Evolutionary conservation across 2,797 vertebrate genomes (phyloP).

Genomic region (Halcyon smyrnensis): DNA sequence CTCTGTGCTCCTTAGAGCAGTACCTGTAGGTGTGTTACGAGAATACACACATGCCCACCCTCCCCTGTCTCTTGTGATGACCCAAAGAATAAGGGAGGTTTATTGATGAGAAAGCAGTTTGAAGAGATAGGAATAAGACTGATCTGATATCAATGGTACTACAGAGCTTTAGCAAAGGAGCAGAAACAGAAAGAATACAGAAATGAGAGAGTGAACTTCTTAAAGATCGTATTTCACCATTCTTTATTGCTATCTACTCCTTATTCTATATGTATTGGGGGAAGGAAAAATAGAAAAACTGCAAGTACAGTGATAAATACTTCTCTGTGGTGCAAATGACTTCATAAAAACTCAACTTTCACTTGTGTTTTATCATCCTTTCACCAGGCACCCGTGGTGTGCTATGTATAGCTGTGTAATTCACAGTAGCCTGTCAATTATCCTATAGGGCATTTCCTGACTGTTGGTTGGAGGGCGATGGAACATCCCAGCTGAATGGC

Average conservation of each 20-base stretch:
- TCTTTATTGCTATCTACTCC: constrained; percentile 39
- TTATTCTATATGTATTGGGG: constrained; percentile 1
- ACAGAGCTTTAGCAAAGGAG: neutral
- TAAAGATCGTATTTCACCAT: constrained; percentile 46
- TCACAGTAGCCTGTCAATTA: constrained; percentile 45
- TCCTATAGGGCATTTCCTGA: constrained; percentile 9
- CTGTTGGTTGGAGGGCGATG: constrained; percentile 38
- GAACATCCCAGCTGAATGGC: constrained; percentile 25
- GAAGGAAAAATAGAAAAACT: constrained; percentile 40
- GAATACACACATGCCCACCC: fast-evolving
- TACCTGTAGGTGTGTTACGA: fast-evolving
- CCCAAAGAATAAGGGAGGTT: neutral
- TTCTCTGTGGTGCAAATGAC: constrained; percentile 37
- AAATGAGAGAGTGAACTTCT: neutral
- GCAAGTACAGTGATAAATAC: constrained; percentile 20
- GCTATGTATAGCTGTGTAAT: constrained; percentile 66
- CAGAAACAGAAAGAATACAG: constrained; percentile 13
- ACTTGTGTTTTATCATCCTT: constrained; percentile 48
- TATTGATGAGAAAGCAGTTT: constrained; percentile 1
- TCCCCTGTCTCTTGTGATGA: neutral
- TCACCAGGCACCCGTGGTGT: constrained; percentile 35
- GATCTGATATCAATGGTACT: neutral
- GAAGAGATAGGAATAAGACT: neutral
- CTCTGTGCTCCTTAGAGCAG: neutral
- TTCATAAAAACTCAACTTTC: constrained; percentile 34